Conservation (phyloP, 2,113 vertebrate species). For the Struthidea cinerea region DNA sequence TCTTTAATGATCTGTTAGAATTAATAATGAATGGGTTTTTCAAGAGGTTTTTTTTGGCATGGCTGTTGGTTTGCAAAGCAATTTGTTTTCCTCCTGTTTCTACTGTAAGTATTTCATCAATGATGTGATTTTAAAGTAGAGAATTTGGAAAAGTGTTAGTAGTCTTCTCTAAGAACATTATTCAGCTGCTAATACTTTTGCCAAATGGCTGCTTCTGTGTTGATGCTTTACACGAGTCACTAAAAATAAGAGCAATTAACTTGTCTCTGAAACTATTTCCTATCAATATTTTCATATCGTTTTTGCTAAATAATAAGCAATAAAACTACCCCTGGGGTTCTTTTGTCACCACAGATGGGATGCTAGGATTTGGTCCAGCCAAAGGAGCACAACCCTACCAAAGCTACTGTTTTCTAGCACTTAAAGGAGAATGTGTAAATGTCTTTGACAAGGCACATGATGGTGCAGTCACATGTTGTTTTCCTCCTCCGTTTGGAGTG, state of each 20-base stretch:
- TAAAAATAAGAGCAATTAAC: conserved; percentile 6
- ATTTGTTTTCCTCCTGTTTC: not conserved
- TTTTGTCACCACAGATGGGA: not conserved
- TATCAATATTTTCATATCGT: not conserved
- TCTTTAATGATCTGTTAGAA: not conserved
- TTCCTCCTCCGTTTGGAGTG: not conserved
- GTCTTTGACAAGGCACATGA: not conserved
- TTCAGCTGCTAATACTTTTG: not conserved
- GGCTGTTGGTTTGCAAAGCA: not conserved
- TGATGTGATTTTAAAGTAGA: not conserved
- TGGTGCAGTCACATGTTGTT: not conserved
- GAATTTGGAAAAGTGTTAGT: not conserved
- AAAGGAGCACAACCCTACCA: not conserved
- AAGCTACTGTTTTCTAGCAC: not conserved
- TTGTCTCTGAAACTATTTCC: not conserved
- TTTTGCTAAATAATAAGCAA: not conserved
- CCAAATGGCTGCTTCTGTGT: not conserved
- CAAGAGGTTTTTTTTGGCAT: not conserved
- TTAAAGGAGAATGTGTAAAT: not conserved
- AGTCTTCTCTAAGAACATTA: not conserved
- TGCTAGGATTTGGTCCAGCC: not conserved
- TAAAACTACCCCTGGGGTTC: not conserved
- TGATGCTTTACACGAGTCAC: not conserved
- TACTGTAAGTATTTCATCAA: not conserved
- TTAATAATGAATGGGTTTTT: not conserved